Base-by-base conservation (phyloP, 1,140 invertebrate species). In the Bathynomus jamesi region DNA sequence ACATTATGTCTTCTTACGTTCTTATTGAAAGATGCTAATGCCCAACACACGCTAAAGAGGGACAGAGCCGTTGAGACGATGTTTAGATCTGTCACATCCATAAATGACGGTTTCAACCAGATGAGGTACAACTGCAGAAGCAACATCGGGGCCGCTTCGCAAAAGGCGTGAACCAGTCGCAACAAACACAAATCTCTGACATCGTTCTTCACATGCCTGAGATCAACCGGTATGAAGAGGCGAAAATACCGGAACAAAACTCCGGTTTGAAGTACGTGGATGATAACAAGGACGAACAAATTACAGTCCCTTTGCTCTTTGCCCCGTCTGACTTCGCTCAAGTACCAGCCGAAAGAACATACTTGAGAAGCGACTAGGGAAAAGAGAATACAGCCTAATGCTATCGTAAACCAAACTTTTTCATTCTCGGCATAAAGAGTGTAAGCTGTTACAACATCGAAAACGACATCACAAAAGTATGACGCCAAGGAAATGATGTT, bases 391-490 rank as follows among this genome's bases (percentile, higher is more conserved):
- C 73, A 70, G 25, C 67, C 66, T 13, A 79, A 62, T 3, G 74
- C 66, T 28, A 77, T 32, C 21, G 70, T 63, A 67, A 78, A 78
- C 78, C 78, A 78, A 24, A 77, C 69, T 66, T 71, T 68, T 53
- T 73, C 29, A 27, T 70, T 31, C 46, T 76, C 69, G 3, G 64
- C 85, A 72, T 89, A 89, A 4, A 94, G 83, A 7, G 91, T 91
- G 82, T 93, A 79, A 46, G 89, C 87, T 84, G 92, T 90, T 46
- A 93, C 87, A 31, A 93, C 85, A 81, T 94, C 91, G 80, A 95
- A 95, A 3, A 94, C 91, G 61, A 94, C 87, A 85, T 94, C 91
- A 84, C 92, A 94, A 82, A 95, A 95, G 81, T 94, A 94, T 2
- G 90, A 91, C n/a, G 90, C 90, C 64, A 95, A 83, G 11, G 92